Conservation (phyloP, 2,797 vertebrate genomes). For the Acrocephalus scirpaceus region DNA sequence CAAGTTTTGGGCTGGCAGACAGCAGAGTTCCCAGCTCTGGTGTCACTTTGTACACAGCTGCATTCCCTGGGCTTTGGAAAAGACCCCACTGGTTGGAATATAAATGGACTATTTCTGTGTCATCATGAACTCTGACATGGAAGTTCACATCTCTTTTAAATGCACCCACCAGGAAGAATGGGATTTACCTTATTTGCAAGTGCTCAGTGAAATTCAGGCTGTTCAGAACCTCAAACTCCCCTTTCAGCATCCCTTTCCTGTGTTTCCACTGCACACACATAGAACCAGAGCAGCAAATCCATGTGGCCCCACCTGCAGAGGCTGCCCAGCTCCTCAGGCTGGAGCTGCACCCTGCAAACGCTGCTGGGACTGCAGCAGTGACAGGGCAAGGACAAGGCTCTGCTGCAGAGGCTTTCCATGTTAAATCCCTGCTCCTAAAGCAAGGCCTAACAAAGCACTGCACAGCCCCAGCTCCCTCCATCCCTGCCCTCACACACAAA, state of each 20-base stretch:
- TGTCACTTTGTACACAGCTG: accelerated
- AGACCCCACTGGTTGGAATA: not conserved
- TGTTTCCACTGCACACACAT: not conserved
- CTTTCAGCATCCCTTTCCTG: not conserved
- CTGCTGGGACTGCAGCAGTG: not conserved
- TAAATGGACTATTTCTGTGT: not conserved
- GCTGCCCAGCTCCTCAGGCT: not conserved
- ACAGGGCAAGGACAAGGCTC: not conserved
- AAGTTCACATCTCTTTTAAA: not conserved
- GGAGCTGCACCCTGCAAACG: not conserved
- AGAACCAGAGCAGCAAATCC: not conserved
- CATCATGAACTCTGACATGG: not conserved
- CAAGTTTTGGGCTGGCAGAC: not conserved
- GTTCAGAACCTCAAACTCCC: not conserved
- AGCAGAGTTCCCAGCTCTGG: not conserved
- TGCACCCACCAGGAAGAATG: not conserved
- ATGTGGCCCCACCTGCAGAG: not conserved
- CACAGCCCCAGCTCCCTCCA: not conserved
- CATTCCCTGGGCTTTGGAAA: not conserved
- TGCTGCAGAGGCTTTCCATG: not conserved
- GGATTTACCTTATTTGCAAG: not conserved
- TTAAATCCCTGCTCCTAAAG: not conserved
- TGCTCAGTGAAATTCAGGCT: not conserved
- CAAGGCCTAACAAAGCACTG: not conserved
- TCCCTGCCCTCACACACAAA: not conserved